Conservation (phyloP, 53 echinoderm and acorn worm species). For the Apostichopus leukothele region DNA sequence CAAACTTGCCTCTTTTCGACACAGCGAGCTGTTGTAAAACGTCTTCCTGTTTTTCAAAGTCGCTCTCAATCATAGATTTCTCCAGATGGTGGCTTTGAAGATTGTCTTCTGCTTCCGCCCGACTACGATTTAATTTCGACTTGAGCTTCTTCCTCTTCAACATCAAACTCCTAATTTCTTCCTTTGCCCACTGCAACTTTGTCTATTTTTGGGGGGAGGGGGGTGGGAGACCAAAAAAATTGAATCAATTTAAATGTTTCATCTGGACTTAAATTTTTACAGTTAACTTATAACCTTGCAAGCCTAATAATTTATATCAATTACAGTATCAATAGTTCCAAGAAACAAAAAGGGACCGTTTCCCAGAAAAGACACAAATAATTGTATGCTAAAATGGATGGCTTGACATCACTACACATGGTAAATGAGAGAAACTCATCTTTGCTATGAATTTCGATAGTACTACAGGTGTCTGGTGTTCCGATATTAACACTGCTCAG, state of each 20-base stretch:
- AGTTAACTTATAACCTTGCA: too few species aligned
- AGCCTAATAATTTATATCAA: too few species aligned
- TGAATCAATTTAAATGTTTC: too few species aligned
- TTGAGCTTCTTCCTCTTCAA: conserved; percentile 51
- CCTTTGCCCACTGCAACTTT: conserved; percentile 73
- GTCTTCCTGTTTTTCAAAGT: conserved; percentile 44
- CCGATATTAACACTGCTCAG: too few species aligned
- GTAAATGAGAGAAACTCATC: too few species aligned
- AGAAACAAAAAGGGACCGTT: too few species aligned
- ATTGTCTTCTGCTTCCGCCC: conserved; percentile 52
- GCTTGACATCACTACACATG: too few species aligned
- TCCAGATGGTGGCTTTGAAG: conserved; percentile 48
- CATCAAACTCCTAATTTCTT: conserved; percentile 51
- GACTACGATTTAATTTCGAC: conserved; percentile 61
- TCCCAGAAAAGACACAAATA: too few species aligned
- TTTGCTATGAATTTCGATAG: too few species aligned
- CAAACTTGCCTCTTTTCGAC: conserved; percentile 55
- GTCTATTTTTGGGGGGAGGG: conserved; percentile 39
- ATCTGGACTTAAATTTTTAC: too few species aligned
- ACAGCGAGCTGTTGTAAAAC: conserved; percentile 47
- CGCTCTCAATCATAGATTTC: conserved; percentile 46
- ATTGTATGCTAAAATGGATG: too few species aligned
- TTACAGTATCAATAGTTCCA: neutral
- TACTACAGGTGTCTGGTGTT: too few species aligned
- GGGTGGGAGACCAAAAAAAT: neutral